phyloP scores from a whole-genome alignment of 2,797 vertebrate species.

The Macropus fuliginosus region DNA sequence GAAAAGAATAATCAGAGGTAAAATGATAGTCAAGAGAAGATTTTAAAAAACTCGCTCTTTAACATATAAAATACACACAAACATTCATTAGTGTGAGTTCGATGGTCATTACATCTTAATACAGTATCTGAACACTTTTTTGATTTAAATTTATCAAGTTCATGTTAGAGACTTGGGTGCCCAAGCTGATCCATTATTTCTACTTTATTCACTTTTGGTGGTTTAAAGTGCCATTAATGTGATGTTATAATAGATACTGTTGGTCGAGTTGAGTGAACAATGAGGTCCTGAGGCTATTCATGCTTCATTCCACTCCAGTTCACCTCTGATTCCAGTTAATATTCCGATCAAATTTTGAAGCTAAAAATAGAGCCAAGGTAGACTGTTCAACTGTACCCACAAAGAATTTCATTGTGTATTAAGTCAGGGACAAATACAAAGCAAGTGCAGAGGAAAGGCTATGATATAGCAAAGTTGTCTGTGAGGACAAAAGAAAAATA shows the following conservation, averaged over 20 bases:
- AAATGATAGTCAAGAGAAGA: constrained; percentile 43
- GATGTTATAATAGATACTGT: constrained; percentile 44
- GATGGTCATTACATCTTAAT: background rate
- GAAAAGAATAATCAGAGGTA: constrained; percentile 2
- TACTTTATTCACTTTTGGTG: constrained; percentile 38
- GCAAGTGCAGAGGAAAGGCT: background rate
- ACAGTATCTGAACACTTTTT: constrained; percentile 1
- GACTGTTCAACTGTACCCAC: constrained; percentile 55
- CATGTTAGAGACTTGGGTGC: constrained; percentile 28
- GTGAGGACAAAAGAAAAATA: constrained; percentile 23
- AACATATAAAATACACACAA: constrained; percentile 19
- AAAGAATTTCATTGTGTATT: constrained; percentile 38
- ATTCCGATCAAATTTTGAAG: constrained; percentile 67
- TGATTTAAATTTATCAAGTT: constrained; percentile 12
- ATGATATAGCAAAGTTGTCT: constrained; percentile 41
- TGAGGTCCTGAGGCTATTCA: constrained; percentile 40
- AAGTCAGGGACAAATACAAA: constrained; percentile 37
- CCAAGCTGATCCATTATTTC: background rate
- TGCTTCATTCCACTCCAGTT: constrained; percentile 61
- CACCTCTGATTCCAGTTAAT: constrained; percentile 53
- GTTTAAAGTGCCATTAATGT: constrained; percentile 13
- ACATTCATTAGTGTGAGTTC: background rate
- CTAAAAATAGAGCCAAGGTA: constrained; percentile 65
- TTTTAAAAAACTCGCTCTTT: background rate
- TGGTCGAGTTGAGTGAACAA: constrained; percentile 44